Percentiles rank a stretch among this genome's conserved stretches.
Conservation (phyloP, 2,888 invertebrate genomes). For the Tipula lateralis region DNA sequence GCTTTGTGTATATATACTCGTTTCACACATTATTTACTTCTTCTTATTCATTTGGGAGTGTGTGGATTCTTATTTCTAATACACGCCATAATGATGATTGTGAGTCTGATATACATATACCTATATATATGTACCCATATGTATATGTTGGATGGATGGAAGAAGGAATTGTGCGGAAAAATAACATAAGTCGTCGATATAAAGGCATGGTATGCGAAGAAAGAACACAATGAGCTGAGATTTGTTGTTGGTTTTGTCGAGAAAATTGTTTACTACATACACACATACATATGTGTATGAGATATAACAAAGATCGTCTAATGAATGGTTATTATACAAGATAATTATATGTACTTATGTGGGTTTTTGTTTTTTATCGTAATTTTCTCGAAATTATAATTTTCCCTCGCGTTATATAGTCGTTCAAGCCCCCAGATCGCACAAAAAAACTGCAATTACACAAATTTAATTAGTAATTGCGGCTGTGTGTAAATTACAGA, state of each 20-base stretch:
- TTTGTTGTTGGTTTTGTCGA: not conserved
- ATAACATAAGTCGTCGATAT: not conserved
- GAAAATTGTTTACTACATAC: not conserved
- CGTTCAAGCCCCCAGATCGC: not conserved
- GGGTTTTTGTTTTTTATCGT: not conserved
- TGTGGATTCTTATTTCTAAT: not conserved
- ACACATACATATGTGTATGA: not conserved
- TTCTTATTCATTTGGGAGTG: not conserved
- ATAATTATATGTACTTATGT: not conserved
- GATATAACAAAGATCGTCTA: not conserved
- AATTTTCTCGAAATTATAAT: not conserved
- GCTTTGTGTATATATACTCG: slow-evolving; percentile 2
- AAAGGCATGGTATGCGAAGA: too few relatives aligned
- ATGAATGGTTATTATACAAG: slow-evolving; percentile 24
- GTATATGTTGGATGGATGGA: not conserved
- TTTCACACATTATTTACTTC: slow-evolving; percentile 24
- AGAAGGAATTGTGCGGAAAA: not conserved
- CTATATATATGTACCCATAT: not conserved
- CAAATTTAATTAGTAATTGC: not conserved
- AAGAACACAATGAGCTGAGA: not conserved
- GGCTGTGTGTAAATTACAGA: not conserved
- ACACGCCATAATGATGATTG: not conserved
- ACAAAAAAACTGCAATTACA: not conserved
- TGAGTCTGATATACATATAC: not conserved
- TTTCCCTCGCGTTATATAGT: not conserved